Evolutionary conservation across 2,113 vertebrate species (phyloP).

Genomic region (Halcyon senegalensis): DNA sequence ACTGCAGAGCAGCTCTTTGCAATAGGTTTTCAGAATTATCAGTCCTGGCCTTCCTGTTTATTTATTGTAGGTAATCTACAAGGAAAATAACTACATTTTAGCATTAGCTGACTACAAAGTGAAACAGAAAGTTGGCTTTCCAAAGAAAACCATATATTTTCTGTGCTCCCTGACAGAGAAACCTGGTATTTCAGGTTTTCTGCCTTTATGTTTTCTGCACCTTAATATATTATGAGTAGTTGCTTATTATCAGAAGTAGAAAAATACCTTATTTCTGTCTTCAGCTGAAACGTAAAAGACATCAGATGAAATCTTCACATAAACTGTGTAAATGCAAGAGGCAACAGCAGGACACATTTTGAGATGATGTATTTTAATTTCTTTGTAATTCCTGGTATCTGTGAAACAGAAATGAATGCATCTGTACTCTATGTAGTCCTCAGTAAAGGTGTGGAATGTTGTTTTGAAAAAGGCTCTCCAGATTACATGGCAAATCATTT

Average conservation of each 20-base stretch:
- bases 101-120: not conserved
- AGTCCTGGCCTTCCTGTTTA: not conserved
- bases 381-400: not conserved
- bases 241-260: not conserved
- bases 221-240: not conserved
- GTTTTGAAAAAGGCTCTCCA: not conserved
- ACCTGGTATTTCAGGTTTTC: not conserved
- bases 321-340: not conserved
- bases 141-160: not conserved
- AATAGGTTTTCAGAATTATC: not conserved
- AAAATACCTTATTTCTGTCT: not conserved
- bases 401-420: conserved; percentile 10
- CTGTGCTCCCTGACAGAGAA: not conserved
- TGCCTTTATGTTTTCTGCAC: not conserved
- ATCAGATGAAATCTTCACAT: not conserved
- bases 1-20: not conserved
- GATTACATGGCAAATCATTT: not conserved
- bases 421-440: not conserved
- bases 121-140: not conserved
- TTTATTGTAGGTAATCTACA: not conserved
- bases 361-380: not conserved
- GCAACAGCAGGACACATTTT: not conserved
- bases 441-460: not conserved
- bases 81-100: not conserved
- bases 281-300: not conserved